These are phyloP conservation scores for Petrosia ficiformis DNA, from an alignment of 37 sponge, comb jelly and placozoan genomes.

Conservation along the genomic window DNA sequence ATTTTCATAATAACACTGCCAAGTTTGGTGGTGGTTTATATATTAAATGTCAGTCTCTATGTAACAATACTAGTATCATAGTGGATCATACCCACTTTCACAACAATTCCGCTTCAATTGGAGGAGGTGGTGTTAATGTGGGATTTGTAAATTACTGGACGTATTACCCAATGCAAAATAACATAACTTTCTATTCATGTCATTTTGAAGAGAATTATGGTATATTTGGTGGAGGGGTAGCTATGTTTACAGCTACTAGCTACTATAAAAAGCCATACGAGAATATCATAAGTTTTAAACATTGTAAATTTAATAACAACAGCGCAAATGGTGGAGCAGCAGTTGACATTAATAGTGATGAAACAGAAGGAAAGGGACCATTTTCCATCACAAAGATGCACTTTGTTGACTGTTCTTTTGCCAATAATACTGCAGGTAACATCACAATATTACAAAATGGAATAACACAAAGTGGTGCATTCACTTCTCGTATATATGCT, in stretches of 20 bases:
- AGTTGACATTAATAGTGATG: background rate
- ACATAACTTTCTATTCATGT: background rate
- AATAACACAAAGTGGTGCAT: background rate
- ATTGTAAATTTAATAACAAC: background rate
- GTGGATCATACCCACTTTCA: background rate
- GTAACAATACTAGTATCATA: background rate
- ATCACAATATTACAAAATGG: background rate
- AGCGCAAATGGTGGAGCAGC: background rate
- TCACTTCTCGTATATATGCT: background rate
- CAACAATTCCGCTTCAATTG: background rate
- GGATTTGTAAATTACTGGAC: background rate
- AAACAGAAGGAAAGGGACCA: background rate
- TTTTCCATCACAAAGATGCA: background rate
- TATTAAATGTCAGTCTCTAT: background rate
- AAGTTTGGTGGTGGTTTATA: background rate
- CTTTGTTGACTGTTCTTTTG: background rate
- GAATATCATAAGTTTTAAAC: background rate
- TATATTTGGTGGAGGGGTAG: background rate
- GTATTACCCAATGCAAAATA: background rate
- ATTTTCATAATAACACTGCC: slow-evolving; percentile 2
- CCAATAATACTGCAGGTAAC: background rate
- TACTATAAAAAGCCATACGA: background rate
- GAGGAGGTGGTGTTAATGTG: background rate
- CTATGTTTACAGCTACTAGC: background rate
- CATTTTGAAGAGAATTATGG: no score